Evolutionary conservation across 1,140 invertebrate species (phyloP), one percentile per base, ranked within the genome.

Genomic region (Uloborus diversus): DNA sequence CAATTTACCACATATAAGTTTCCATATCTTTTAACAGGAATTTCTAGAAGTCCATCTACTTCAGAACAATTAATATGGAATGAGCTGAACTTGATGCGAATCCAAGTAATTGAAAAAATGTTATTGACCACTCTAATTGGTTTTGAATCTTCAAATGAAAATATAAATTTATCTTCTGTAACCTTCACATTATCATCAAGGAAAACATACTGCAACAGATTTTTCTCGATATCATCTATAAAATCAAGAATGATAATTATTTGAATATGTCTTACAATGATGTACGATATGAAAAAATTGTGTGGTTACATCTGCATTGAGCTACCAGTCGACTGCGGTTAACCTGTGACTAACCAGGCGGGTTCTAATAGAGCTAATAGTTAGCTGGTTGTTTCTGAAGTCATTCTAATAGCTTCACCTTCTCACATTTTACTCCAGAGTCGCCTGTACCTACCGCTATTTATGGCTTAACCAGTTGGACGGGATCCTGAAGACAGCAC

Each of bases 111-210:
- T 20, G 17, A 17, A 62, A 79, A 79, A 20, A 69, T 35, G 17
- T 79, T 68, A 61, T 69, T 69, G 20, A 61, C 32, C 11, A 79
- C 2, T n/a, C 51, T 61, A 49, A 59, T 79, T 59, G 64, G 76
- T 49, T 79, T 79, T 11, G 76, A 61, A 62, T 79, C 76, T 61
- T 79, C 64, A n/a, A 79, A 23, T 20, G 53, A 61, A 79, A 79
- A 79, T 14, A 79, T 69, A 53, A 79, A 69, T 13, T 59, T 32
- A 56, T 79, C 76, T 32, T 61, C 42, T 14, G 37, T 69, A 4
- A 37, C 30, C 13, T 25, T 25, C 27, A 65, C 30, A 49, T 69
- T 28, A 35, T 68, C 76, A 9, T 68, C 25, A 0, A 25, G 59
- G n/a, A 79, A 61, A 33, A 79, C 27, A 35, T 79, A 79, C 14